Percentiles rank a stretch among this genome's conserved stretches.
Conservation (phyloP, 2,113 vertebrate species). For the Eolophus roseicapilla region DNA sequence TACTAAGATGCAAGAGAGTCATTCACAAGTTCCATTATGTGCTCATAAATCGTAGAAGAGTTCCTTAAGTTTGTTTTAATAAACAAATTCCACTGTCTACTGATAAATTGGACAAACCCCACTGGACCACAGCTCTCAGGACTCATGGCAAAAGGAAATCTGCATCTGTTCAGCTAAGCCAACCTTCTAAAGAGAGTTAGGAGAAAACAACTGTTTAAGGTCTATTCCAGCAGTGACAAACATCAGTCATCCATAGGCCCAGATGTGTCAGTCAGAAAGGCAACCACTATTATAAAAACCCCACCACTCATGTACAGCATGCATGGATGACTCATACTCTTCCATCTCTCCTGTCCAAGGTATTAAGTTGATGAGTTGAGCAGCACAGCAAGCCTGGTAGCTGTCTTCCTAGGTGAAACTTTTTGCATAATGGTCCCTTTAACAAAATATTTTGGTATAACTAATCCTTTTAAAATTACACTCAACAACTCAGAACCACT, state of each 20-base stretch:
- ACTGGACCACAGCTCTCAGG: not conserved
- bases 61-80: slow-evolving; percentile 7
- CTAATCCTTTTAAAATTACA: slow-evolving; percentile 60
- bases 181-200: not conserved
- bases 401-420: slow-evolving; percentile 10
- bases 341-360: not conserved
- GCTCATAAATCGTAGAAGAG: not conserved
- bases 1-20: not conserved
- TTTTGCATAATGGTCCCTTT: slow-evolving; percentile 8
- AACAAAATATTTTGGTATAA: slow-evolving; percentile 56
- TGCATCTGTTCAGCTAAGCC: not conserved
- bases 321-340: not conserved
- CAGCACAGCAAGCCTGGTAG: not conserved
- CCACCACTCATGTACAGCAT: not conserved
- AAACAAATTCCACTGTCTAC: not conserved
- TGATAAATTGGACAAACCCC: not conserved
- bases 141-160: not conserved
- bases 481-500: slow-evolving; percentile 22
- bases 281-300: not conserved
- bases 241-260: not conserved
- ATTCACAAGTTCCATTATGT: slow-evolving; percentile 35
- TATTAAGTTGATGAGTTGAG: not conserved
- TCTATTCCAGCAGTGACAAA: not conserved
- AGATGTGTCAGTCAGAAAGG: not conserved
- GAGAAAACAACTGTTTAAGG: not conserved